Percentiles rank a stretch among this genome's conserved stretches.
These are phyloP conservation scores for Tinea pellionella DNA, from an alignment of 2,888 invertebrate genomes.

Conservation along the genomic window DNA sequence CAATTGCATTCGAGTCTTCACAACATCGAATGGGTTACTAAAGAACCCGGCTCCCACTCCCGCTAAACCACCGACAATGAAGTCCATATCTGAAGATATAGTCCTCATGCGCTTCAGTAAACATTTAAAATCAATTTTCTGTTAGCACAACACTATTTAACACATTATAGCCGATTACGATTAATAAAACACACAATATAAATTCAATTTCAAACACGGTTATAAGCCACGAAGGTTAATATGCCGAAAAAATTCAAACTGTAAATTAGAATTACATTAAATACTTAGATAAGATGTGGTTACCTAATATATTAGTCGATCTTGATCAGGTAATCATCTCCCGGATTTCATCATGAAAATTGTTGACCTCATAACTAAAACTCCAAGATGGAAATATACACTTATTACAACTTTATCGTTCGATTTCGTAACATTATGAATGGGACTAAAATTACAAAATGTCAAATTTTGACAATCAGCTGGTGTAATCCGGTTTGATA, in stretches of 20 bases:
- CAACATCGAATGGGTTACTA: constrained; percentile 90
- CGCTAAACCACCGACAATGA: constrained; percentile 79
- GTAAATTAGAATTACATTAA: neutral
- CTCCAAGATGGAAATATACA: neutral
- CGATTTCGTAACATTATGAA: constrained; percentile 1
- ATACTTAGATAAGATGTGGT: neutral
- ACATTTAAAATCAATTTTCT: neutral
- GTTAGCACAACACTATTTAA: constrained; percentile 2
- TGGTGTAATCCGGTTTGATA: neutral
- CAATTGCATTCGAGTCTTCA: constrained; percentile 89
- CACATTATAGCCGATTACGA: neutral
- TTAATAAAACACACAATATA: neutral
- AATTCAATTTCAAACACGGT: neutral
- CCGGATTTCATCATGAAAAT: constrained; percentile 19
- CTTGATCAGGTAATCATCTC: constrained; percentile 25
- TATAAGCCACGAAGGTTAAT: neutral
- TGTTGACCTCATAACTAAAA: constrained; percentile 4
- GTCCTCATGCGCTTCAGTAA: neutral
- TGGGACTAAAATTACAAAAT: neutral
- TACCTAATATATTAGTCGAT: neutral
- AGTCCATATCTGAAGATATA: constrained; percentile 68
- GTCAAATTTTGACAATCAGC: constrained; percentile 3
- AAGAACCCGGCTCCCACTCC: constrained; percentile 84
- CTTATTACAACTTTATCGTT: neutral
- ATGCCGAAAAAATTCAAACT: neutral